Evolutionary conservation across 2,113 vertebrate species (phyloP).

Genomic region (Barbus barbus): DNA sequence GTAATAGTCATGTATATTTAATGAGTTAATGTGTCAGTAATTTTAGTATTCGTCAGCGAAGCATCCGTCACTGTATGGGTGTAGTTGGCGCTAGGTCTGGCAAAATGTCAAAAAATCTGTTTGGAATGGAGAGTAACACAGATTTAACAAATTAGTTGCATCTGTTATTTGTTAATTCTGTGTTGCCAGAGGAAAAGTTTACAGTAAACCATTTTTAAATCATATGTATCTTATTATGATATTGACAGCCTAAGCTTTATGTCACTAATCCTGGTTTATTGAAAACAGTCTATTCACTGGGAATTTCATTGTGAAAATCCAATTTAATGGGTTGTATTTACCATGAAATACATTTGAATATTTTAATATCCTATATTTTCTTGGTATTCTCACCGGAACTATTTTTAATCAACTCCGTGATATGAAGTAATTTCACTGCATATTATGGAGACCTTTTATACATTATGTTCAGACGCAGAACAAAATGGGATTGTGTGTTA

Average conservation of each 20-base stretch:
- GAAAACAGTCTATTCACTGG: conserved; percentile 1
- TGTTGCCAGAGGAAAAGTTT: neutral
- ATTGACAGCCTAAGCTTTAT: conserved; percentile 12
- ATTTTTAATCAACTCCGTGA: neutral
- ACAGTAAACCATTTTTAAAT: neutral
- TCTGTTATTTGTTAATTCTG: conserved; percentile 5
- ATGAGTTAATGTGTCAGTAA: too few relatives aligned
- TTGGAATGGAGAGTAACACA: neutral
- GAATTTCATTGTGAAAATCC: conserved; percentile 16
- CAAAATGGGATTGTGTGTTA: neutral
- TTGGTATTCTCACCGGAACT: neutral
- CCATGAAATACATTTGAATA: neutral
- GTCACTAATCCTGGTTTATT: conserved; percentile 18
- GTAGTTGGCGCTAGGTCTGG: neutral
- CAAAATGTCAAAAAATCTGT: neutral
- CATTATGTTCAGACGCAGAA: neutral
- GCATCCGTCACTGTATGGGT: too few relatives aligned
- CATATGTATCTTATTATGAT: conserved; percentile 9
- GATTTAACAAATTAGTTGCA: neutral
- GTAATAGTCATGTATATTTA: too few relatives aligned
- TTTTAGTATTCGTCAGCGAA: too few relatives aligned
- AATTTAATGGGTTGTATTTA: conserved; percentile 1
- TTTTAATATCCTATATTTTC: neutral
- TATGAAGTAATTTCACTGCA: neutral
- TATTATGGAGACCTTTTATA: neutral